Percentiles rank a stretch among this genome's conserved stretches.
Conservation (phyloP, 2,888 invertebrate species). For the Nesidiocoris tenuis region DNA sequence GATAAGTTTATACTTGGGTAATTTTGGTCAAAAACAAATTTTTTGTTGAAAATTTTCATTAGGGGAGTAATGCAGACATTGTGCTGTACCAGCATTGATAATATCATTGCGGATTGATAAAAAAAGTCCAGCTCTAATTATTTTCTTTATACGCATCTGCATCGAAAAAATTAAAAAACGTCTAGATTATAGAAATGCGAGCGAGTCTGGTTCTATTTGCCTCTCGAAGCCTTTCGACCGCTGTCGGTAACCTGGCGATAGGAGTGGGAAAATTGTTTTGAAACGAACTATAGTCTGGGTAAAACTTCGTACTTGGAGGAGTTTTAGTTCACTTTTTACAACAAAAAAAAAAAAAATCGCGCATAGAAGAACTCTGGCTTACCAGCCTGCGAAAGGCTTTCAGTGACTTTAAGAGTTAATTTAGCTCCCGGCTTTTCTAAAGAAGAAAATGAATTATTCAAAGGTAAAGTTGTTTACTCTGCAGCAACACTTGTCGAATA, state of each 20-base stretch:
- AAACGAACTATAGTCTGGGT: not conserved
- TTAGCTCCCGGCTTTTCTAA: slow-evolving; percentile 10
- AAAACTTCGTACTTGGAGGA: not conserved
- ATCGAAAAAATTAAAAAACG: too few species aligned
- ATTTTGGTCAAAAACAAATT: too few species aligned
- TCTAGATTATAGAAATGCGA: too few species aligned
- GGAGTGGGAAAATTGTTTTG: not conserved
- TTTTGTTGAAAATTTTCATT: too few species aligned
- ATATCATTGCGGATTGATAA: too few species aligned
- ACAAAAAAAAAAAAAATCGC: too few species aligned
- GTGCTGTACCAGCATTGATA: too few species aligned
- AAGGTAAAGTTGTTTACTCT: slow-evolving; percentile 37
- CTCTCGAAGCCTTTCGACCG: not conserved
- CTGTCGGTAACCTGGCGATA: not conserved
- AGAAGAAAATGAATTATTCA: slow-evolving; percentile 41
- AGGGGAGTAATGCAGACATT: too few species aligned
- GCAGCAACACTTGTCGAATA: slow-evolving; percentile 33
- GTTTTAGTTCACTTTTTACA: not conserved
- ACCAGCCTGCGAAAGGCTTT: slow-evolving; percentile 2
- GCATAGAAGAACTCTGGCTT: not conserved
- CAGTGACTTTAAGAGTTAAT: slow-evolving; percentile 38
- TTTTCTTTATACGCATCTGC: too few species aligned
- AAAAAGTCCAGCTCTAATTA: too few species aligned
- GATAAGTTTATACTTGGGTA: too few species aligned
- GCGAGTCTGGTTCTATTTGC: not conserved